Evolutionary conservation across 2,888 invertebrate genomes (phyloP).

Genomic region (Siphonodentalium dalli): DNA sequence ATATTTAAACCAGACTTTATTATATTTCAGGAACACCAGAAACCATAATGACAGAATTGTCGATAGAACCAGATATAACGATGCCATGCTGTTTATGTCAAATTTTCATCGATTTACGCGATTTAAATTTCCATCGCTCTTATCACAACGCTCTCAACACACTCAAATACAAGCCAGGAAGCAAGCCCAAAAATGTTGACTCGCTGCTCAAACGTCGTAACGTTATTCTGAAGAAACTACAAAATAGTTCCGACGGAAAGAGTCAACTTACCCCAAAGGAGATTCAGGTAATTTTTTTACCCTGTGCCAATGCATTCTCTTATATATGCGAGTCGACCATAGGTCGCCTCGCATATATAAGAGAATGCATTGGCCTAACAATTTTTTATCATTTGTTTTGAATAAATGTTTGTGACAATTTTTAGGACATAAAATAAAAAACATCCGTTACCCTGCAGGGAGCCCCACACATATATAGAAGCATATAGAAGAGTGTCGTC

Average conservation of each 20-base stretch:
- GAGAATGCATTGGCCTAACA: no score
- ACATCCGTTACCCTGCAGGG: no score
- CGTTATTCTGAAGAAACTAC: constrained; percentile 40
- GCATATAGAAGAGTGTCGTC: no score
- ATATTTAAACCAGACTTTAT: no score
- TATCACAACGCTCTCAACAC: constrained; percentile 52
- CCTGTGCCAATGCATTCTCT: neutral
- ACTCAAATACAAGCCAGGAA: constrained; percentile 37
- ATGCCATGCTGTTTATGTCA: constrained; percentile 50
- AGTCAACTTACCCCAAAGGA: constrained; percentile 29
- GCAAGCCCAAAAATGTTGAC: constrained; percentile 39
- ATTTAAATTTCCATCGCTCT: constrained; percentile 46
- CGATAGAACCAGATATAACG: constrained; percentile 48
- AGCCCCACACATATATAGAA: no score
- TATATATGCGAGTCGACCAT: no score
- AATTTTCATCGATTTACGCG: constrained; percentile 41
- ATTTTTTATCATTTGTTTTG: neutral
- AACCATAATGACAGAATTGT: constrained; percentile 43
- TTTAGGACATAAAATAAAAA: no score
- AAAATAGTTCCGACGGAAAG: no score
- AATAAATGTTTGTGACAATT: no score
- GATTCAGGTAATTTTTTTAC: constrained; percentile 3
- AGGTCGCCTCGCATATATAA: neutral
- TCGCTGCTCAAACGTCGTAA: constrained; percentile 46
- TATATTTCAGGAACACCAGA: constrained; percentile 48